Conservation (phyloP, 1,140 invertebrate species). For the Hyphantria cunea region DNA sequence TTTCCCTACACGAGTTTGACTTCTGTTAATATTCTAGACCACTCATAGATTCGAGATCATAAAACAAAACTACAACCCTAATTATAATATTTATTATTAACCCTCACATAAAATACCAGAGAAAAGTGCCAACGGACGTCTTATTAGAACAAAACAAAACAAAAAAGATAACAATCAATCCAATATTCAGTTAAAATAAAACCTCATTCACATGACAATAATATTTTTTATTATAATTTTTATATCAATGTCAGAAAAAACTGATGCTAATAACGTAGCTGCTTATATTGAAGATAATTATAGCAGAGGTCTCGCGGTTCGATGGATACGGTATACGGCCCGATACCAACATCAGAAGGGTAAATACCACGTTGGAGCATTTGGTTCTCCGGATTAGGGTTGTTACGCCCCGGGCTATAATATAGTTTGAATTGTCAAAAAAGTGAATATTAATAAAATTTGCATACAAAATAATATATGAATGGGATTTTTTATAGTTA, state of each 20-base stretch:
- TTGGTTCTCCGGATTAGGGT: conserved; percentile 9
- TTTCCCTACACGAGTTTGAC: no score
- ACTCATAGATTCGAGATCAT: no score
- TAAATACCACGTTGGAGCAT: conserved; percentile 21
- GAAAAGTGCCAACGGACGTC: no score
- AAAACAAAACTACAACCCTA: no score
- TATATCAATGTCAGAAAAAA: conserved; percentile 28
- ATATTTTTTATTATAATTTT: conserved; percentile 25
- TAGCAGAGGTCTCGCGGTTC: conserved; percentile 42
- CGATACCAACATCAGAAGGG: background rate
- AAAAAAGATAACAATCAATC: no score
- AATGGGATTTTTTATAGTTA: background rate
- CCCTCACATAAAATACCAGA: no score
- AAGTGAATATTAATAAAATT: background rate
- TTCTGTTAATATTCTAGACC: no score
- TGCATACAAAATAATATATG: background rate
- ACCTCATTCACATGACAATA: no score
- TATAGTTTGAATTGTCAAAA: no score
- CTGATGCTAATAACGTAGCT: conserved; percentile 45
- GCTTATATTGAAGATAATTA: conserved; percentile 52
- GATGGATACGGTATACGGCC: conserved; percentile 31
- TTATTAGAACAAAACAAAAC: no score
- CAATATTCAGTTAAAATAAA: no score
- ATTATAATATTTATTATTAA: no score
- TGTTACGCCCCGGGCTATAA: background rate